Evolutionary conservation across 2,888 invertebrate species (phyloP).

Genomic region (Zygaena filipendulae): DNA sequence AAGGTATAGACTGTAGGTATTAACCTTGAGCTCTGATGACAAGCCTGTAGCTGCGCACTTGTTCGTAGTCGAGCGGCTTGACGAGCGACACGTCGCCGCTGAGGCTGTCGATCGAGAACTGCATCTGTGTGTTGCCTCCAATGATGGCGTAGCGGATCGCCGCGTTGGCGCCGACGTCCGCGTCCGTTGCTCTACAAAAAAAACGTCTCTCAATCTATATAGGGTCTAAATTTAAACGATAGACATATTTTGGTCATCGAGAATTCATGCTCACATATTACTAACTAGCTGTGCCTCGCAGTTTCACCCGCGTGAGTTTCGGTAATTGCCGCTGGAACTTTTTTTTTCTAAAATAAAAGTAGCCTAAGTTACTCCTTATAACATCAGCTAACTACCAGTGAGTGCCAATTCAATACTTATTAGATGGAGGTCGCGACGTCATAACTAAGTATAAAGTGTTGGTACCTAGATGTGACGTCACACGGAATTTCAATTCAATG

Average conservation of each 20-base stretch:
- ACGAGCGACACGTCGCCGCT: slow-evolving; percentile 91
- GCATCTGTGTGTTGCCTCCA: slow-evolving; percentile 93
- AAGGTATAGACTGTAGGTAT: too few species aligned
- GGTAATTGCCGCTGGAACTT: too few species aligned
- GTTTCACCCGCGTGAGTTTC: too few species aligned
- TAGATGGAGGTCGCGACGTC: too few species aligned
- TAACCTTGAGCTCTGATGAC: slow-evolving; percentile 89
- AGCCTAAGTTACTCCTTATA: too few species aligned
- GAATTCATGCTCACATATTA: slow-evolving; percentile 17
- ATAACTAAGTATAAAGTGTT: too few species aligned
- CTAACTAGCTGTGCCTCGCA: too few species aligned
- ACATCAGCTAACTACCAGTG: too few species aligned
- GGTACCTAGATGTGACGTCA: too few species aligned
- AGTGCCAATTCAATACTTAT: too few species aligned
- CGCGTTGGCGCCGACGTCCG: slow-evolving; percentile 92
- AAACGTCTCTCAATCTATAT: slow-evolving; percentile 5
- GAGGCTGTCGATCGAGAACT: slow-evolving; percentile 93
- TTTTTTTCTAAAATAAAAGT: too few species aligned
- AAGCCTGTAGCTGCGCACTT: slow-evolving; percentile 83
- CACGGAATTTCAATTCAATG: too few species aligned
- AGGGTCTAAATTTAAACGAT: slow-evolving; percentile 7
- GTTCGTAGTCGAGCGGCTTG: slow-evolving; percentile 91
- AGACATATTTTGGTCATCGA: slow-evolving; percentile 5
- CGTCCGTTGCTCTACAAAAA: slow-evolving; percentile 81
- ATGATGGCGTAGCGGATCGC: slow-evolving; percentile 95